Evolutionary conservation across 2,113 vertebrate species (phyloP).

Genomic region (Regulus satrapa): DNA sequence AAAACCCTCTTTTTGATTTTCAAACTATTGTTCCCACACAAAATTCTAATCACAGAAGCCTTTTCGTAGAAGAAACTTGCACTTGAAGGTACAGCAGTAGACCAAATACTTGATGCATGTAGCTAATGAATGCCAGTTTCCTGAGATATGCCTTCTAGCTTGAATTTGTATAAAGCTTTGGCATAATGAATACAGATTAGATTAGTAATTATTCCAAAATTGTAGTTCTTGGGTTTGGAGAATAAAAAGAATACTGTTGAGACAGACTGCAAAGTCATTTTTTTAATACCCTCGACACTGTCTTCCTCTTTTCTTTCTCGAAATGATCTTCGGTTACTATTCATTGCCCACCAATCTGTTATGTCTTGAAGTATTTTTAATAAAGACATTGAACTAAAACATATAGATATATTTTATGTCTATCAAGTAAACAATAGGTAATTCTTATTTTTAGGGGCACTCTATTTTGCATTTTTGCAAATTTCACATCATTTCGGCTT

Average conservation of each 20-base stretch:
- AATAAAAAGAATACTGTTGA: not conserved
- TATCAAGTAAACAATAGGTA: not conserved
- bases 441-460: not conserved
- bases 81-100: not conserved
- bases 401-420: no score
- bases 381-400: not conserved
- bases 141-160: not conserved
- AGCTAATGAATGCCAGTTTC: not conserved
- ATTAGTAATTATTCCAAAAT: not conserved
- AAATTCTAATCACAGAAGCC: not conserved
- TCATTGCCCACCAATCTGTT: not conserved
- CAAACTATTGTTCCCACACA: not conserved
- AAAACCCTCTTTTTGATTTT: not conserved
- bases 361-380: not conserved
- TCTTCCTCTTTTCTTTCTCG: not conserved
- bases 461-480: not conserved
- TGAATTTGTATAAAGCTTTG: not conserved
- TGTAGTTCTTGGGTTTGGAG: not conserved
- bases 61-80: not conserved
- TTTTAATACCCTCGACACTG: not conserved
- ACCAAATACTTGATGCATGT: not conserved
- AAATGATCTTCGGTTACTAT: not conserved
- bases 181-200: not conserved
- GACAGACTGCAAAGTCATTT: not conserved
- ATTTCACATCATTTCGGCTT: not conserved